Percentiles rank a stretch among this genome's conserved stretches.
phyloP scores from a whole-genome alignment of 1,140 invertebrate species.

The Drosophila bocqueti region DNA sequence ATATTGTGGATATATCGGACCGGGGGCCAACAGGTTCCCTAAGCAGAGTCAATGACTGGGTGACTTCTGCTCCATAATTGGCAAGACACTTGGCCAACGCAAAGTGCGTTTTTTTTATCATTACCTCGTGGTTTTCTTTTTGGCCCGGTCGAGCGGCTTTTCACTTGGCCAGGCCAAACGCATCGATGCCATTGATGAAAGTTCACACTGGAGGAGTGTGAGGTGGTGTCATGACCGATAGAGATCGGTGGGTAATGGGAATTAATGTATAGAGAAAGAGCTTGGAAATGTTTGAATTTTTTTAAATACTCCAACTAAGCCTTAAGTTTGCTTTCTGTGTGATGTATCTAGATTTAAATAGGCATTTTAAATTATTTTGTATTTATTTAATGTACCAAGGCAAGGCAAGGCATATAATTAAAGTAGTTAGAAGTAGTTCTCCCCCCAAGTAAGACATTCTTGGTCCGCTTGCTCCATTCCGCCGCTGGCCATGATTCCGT shows the following conservation, averaged over 20 bases:
- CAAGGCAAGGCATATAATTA: not conserved
- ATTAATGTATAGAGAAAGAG: not conserved
- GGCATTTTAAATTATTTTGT: not conserved
- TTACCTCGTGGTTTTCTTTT: constrained; percentile 14
- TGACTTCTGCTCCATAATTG: constrained; percentile 71
- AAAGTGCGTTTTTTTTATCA: constrained; percentile 15
- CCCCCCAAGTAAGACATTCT: constrained; percentile 1
- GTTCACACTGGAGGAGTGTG: constrained; percentile 21
- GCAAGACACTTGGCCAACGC: constrained; percentile 33
- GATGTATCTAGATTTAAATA: not conserved
- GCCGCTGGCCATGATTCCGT: constrained; percentile 58
- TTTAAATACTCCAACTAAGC: not conserved
- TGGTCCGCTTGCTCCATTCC: constrained; percentile 10
- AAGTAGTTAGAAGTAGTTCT: not conserved
- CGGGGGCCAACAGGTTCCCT: constrained; percentile 55
- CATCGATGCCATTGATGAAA: constrained; percentile 43
- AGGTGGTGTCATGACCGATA: constrained; percentile 17
- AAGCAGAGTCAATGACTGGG: constrained; percentile 61
- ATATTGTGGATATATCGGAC: constrained; percentile 4
- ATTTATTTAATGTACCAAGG: not conserved
- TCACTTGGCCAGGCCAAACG: constrained; percentile 30
- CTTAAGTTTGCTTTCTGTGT: not conserved
- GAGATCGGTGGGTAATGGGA: not conserved
- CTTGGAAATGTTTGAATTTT: not conserved
- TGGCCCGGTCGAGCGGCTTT: constrained; percentile 35